phyloP scores from a whole-genome alignment of 2,888 invertebrate genomes.

The Anarsia innoxiella region DNA sequence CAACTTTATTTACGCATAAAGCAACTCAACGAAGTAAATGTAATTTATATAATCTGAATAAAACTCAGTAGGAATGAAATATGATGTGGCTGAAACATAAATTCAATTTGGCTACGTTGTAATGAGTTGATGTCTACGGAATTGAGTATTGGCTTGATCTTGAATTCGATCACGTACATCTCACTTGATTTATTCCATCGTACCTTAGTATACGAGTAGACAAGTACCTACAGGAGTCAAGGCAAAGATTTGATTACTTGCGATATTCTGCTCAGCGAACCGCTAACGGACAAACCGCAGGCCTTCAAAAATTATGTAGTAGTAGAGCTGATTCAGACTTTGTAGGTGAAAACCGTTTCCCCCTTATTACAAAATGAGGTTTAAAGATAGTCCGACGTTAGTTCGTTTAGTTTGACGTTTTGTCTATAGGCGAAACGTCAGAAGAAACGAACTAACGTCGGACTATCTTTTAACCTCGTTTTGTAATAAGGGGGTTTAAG shows the following conservation, averaged over 20 bases:
- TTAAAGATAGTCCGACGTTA: too few species aligned
- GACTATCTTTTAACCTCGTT: too few species aligned
- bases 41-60: slow-evolving; percentile 30
- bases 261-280: slow-evolving; percentile 39
- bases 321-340: too few species aligned
- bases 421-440: too few species aligned
- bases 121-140: slow-evolving; percentile 64
- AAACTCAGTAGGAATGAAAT: slow-evolving; percentile 52
- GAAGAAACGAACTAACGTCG: too few species aligned
- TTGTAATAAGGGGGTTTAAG: too few species aligned
- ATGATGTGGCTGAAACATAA: slow-evolving; percentile 58
- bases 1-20: slow-evolving; percentile 40
- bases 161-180: slow-evolving; percentile 66
- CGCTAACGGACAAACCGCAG: slow-evolving; percentile 39
- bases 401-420: too few species aligned
- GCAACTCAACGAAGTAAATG: slow-evolving; percentile 33
- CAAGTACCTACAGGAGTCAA: slow-evolving; percentile 26
- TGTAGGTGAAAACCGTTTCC: too few species aligned
- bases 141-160: slow-evolving; percentile 62
- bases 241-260: slow-evolving; percentile 61
- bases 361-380: too few species aligned
- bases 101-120: slow-evolving; percentile 70
- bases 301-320: too few species aligned
- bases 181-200: slow-evolving; percentile 66
- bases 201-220: slow-evolving; percentile 43